phyloP scores from a whole-genome alignment of 2,888 invertebrate species.

The Sceliomorpha sp. region DNA sequence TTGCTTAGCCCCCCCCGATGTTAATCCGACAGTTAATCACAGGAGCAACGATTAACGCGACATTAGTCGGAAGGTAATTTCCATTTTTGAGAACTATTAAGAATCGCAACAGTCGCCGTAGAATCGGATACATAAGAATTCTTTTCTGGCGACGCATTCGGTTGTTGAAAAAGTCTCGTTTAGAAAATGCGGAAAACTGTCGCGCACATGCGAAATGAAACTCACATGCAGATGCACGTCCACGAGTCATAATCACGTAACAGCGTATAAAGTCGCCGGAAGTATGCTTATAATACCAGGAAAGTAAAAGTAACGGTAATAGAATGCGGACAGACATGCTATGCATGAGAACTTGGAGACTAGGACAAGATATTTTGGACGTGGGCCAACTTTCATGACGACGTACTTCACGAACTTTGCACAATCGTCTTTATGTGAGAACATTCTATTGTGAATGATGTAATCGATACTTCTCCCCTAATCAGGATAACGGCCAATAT shows the following conservation, averaged over 20 bases:
- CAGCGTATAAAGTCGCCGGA: conserved; percentile 17
- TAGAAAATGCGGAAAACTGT: conserved; percentile 13
- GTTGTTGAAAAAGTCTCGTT: conserved; percentile 1
- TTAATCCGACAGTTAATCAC: too few relatives aligned
- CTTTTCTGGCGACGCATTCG: too few relatives aligned
- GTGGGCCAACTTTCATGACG: background rate
- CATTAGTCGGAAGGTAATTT: too few relatives aligned
- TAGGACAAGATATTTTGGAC: background rate
- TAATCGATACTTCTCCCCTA: too few relatives aligned
- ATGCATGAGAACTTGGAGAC: conserved; percentile 1
- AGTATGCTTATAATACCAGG: conserved; percentile 16
- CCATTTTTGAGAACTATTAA: too few relatives aligned
- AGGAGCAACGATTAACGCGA: too few relatives aligned
- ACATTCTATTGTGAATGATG: too few relatives aligned
- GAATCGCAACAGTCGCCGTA: too few relatives aligned
- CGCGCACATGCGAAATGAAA: conserved; percentile 14
- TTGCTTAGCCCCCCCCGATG: too few relatives aligned
- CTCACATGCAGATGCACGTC: conserved; percentile 9
- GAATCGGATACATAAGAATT: too few relatives aligned
- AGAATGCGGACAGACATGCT: background rate
- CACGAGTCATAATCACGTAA: conserved; percentile 13
- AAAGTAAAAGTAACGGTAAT: conserved; percentile 5
- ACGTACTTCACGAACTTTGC: conserved; percentile 1
- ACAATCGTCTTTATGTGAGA: too few relatives aligned
- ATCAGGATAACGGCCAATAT: too few relatives aligned